phyloP scores from a whole-genome alignment of 2,888 invertebrate species.

The Agrenia bidenticulata region DNA sequence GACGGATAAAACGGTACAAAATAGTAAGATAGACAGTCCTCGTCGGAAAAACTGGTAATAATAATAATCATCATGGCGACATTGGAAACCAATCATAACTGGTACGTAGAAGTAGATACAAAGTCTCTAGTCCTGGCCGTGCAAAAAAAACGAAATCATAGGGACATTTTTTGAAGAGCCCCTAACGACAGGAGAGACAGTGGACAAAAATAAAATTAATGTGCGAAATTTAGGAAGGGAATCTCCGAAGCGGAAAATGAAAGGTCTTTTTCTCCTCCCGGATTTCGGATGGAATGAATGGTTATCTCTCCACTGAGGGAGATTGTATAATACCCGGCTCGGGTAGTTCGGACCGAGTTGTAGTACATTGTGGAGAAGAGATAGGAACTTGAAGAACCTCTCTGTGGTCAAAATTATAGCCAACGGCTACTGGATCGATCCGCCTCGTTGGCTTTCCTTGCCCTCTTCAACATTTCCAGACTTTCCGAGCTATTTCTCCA shows the following conservation, averaged over 20 bases:
- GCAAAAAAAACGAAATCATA: not conserved
- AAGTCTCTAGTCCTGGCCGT: no score
- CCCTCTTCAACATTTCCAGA: no score
- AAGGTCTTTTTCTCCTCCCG: slow-evolving; percentile 25
- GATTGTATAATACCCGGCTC: no score
- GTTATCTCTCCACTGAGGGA: not conserved
- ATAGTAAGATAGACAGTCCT: no score
- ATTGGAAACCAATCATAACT: no score
- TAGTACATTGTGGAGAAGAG: no score
- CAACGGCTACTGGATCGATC: slow-evolving; percentile 23
- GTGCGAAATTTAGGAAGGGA: slow-evolving; percentile 41
- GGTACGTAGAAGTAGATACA: no score
- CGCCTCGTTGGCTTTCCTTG: slow-evolving; percentile 1
- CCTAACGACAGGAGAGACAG: slow-evolving; percentile 5
- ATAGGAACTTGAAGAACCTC: slow-evolving; percentile 20
- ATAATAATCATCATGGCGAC: no score
- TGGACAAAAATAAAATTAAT: slow-evolving; percentile 38
- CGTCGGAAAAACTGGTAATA: no score
- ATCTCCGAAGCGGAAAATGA: slow-evolving; percentile 41
- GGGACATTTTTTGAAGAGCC: slow-evolving; percentile 13
- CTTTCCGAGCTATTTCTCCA: no score
- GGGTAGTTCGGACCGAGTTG: no score
- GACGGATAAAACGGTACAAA: no score
- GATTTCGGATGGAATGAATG: slow-evolving; percentile 19
- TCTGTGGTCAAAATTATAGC: slow-evolving; percentile 43